Conservation (phyloP, 2,797 vertebrate genomes). For the Gymnodraco acuticeps region DNA sequence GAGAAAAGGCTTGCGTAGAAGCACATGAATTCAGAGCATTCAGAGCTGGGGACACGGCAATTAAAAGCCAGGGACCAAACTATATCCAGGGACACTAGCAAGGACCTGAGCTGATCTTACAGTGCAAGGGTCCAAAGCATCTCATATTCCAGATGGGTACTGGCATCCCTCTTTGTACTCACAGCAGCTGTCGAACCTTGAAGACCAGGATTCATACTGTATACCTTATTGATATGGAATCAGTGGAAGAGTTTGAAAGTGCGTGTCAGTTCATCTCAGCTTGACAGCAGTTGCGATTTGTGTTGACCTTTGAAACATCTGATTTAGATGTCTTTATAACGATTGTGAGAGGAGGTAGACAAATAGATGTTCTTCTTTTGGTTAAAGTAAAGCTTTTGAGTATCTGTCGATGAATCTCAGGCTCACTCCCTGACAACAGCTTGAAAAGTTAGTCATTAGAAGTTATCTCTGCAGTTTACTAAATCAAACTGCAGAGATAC, state of each 20-base stretch:
- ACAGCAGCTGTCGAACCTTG: background rate
- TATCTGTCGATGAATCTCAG: no score
- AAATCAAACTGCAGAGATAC: no score
- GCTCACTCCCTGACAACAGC: no score
- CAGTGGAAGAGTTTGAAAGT: background rate
- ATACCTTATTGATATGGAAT: background rate
- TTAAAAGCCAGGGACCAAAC: conserved; percentile 40
- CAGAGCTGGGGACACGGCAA: background rate
- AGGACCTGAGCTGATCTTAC: conserved; percentile 42
- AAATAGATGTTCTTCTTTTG: no score
- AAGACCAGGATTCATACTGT: background rate
- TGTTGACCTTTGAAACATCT: background rate
- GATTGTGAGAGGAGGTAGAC: no score
- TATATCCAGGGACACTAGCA: conserved; percentile 10
- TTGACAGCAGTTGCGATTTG: no score
- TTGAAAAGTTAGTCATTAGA: no score
- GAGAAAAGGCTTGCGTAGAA: conserved; percentile 10
- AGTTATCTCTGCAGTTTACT: no score
- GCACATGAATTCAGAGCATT: conserved; percentile 49
- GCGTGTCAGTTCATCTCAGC: background rate
- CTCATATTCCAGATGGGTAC: conserved; percentile 13
- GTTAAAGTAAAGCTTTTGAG: no score
- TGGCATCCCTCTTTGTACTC: background rate
- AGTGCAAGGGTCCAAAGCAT: conserved; percentile 8
- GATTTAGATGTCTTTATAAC: no score